Conservation (phyloP, 2,888 invertebrate species). For the Drosophila basisetae region DNA sequence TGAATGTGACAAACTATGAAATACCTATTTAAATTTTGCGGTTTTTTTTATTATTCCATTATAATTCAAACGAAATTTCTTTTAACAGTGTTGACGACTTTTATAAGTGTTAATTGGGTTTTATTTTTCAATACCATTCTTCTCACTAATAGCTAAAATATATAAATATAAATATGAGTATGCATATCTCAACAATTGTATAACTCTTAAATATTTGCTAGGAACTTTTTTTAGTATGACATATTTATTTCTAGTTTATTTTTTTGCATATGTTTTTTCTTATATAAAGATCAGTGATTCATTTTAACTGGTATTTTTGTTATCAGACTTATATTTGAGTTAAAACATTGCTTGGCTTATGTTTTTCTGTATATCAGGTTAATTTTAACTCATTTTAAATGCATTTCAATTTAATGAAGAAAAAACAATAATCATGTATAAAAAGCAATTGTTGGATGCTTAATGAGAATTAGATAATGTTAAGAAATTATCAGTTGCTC, state of each 20-base stretch:
- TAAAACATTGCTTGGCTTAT: not conserved
- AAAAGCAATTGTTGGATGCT: not conserved
- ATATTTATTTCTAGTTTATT: not conserved
- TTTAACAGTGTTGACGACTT: not conserved
- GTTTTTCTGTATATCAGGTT: not conserved
- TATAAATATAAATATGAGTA: too few species aligned
- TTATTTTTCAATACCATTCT: not conserved
- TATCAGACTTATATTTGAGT: not conserved
- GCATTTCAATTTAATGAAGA: not conserved
- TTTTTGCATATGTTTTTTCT: not conserved
- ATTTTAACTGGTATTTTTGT: not conserved
- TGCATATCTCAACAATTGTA: too few species aligned
- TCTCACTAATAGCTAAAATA: not conserved
- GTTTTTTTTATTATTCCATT: not conserved
- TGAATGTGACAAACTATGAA: not conserved
- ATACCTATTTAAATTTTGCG: conserved; percentile 9
- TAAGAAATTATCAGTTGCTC: not conserved
- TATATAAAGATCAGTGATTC: not conserved
- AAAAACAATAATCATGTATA: not conserved
- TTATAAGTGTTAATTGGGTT: not conserved
- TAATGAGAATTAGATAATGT: not conserved
- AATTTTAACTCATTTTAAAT: not conserved
- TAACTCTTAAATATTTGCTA: not conserved
- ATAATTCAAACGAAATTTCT: too few species aligned
- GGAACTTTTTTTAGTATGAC: not conserved